phyloP scores from a whole-genome alignment of 1,140 invertebrate genomes.

The Bombus superbus region DNA sequence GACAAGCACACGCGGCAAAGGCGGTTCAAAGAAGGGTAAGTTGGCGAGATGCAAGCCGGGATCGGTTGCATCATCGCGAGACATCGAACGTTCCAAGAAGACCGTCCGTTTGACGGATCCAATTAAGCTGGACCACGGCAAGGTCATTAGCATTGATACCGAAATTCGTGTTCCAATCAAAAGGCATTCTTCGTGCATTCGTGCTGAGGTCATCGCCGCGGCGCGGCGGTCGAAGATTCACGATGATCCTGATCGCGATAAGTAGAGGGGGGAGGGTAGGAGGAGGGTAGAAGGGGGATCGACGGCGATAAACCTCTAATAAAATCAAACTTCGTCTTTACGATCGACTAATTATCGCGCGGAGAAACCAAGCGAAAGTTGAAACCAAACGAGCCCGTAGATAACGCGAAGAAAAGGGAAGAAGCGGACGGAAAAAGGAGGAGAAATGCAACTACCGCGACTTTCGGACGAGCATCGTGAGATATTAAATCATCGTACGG shows the following conservation, averaged over 20 bases:
- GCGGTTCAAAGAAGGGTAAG: background rate
- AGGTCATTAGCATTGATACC: slow-evolving; percentile 71
- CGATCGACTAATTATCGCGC: background rate
- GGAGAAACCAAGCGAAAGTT: background rate
- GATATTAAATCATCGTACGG: slow-evolving; percentile 24
- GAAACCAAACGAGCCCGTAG: background rate
- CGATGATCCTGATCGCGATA: slow-evolving; percentile 6
- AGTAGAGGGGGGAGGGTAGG: too few relatives aligned
- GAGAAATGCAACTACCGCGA: too few relatives aligned
- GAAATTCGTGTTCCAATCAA: slow-evolving; percentile 73
- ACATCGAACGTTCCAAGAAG: slow-evolving; percentile 32
- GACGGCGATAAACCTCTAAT: background rate
- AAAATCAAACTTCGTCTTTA: background rate
- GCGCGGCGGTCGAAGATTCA: background rate
- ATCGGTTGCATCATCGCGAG: background rate
- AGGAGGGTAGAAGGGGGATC: background rate
- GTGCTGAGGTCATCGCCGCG: slow-evolving; percentile 69
- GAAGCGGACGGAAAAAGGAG: too few relatives aligned
- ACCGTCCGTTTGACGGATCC: slow-evolving; percentile 59
- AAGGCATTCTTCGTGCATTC: slow-evolving; percentile 74
- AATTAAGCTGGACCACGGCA: slow-evolving; percentile 60
- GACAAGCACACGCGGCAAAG: background rate
- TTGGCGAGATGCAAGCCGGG: background rate
- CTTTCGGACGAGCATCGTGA: background rate
- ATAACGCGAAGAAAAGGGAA: too few relatives aligned